Evolutionary conservation across 2,113 vertebrate species (phyloP).

Genomic region (Aphelocoma coerulescens): DNA sequence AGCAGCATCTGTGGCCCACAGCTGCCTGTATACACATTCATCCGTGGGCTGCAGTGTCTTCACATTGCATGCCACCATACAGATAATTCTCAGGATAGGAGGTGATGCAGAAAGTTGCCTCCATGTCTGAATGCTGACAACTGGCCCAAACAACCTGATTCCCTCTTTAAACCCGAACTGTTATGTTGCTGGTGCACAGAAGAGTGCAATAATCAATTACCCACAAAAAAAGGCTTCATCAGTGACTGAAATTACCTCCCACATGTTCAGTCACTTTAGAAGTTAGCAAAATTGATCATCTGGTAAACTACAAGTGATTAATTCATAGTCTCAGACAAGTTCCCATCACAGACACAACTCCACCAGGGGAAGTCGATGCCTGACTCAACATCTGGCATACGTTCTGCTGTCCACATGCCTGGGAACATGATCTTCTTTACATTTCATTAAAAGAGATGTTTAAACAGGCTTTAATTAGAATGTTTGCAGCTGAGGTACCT

Average conservation of each 20-base stretch:
- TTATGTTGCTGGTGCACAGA: background rate
- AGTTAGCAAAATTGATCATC: background rate
- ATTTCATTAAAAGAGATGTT: background rate
- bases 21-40: background rate
- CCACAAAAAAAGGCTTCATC: background rate
- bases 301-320: background rate
- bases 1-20: too few species aligned
- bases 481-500: background rate
- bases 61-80: accelerated
- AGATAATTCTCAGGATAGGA: too few species aligned
- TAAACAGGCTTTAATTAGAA: background rate
- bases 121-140: background rate
- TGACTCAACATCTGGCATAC: background rate
- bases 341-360: background rate
- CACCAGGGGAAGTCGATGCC: background rate
- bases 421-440: background rate
- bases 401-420: background rate
- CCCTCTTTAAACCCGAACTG: background rate
- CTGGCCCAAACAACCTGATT: background rate
- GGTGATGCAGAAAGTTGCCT: background rate
- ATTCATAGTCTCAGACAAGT: background rate
- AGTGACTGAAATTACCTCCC: background rate
- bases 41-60: background rate
- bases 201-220: background rate
- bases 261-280: background rate